Percentiles rank a stretch among this genome's conserved stretches.
phyloP scores from a whole-genome alignment of 2,113 vertebrate species.

The Colaptes auratus region DNA sequence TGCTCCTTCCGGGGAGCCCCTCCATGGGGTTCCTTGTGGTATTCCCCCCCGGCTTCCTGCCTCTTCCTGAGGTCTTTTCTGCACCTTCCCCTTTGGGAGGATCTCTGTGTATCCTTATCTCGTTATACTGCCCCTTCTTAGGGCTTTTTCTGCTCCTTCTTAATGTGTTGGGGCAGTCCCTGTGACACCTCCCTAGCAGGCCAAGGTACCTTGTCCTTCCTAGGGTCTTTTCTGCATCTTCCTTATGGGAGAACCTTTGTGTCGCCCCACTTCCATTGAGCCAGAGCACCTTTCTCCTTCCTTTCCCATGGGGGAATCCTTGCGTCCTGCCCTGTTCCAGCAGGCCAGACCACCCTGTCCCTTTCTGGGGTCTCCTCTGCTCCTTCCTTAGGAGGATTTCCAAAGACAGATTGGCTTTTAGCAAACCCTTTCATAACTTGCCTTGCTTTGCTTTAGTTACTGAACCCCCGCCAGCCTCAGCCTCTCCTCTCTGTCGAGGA shows the following conservation, averaged over 20 bases:
- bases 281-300: not conserved
- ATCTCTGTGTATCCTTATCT: not conserved
- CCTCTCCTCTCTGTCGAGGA: not conserved
- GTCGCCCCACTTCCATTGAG: no score
- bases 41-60: not conserved
- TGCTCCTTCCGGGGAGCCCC: not conserved
- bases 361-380: not conserved
- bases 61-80: not conserved
- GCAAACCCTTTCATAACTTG: not conserved
- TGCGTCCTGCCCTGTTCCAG: not conserved
- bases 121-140: not conserved
- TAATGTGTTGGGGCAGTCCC: not conserved
- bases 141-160: not conserved
- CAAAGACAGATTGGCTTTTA: not conserved
- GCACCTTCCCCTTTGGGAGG: not conserved
- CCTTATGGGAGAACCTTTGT: rapidly evolving
- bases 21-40: not conserved
- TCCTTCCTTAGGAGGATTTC: not conserved
- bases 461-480: not conserved
- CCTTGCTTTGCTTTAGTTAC: not conserved
- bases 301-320: no score
- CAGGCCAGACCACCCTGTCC: not conserved
- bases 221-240: not conserved
- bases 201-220: not conserved
- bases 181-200: not conserved